phyloP scores from a whole-genome alignment of 2,113 vertebrate species.

The Rhizomys pruinosus region DNA sequence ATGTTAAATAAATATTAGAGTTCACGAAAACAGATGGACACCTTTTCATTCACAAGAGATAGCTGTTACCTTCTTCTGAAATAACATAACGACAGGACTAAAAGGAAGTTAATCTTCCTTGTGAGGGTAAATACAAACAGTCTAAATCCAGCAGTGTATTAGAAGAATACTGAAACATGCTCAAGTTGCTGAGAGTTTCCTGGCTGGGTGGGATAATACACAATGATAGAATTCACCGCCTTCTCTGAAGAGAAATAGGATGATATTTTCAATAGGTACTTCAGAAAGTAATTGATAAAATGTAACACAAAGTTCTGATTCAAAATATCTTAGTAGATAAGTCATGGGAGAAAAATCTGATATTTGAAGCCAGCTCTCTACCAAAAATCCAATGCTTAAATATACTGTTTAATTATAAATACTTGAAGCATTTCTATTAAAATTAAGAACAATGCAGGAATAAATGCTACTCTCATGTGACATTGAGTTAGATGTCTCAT shows the following conservation, averaged over 20 bases:
- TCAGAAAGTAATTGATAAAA: constrained; percentile 23
- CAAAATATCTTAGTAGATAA: neutral
- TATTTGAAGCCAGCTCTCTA: constrained; percentile 37
- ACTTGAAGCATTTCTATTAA: constrained; percentile 31
- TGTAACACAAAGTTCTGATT: neutral
- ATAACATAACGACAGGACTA: neutral
- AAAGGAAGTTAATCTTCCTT: neutral
- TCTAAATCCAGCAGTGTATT: constrained; percentile 17
- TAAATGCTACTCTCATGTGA: neutral
- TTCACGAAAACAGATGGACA: neutral
- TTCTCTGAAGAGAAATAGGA: constrained; percentile 39
- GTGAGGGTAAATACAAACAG: constrained; percentile 27
- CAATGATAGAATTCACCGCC: constrained; percentile 6
- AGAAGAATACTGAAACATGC: neutral
- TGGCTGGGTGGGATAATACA: constrained; percentile 7
- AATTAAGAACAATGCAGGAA: neutral
- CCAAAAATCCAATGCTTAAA: constrained; percentile 15
- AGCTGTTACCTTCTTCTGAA: constrained; percentile 13
- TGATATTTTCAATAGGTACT: neutral
- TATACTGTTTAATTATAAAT: constrained; percentile 2
- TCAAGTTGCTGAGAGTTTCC: neutral
- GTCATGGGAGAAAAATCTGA: neutral
- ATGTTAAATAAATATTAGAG: neutral
- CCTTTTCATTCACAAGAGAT: neutral
- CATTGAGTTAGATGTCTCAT: neutral